Conservation (phyloP, 2,113 vertebrate species). For the Dicerorhinus sumatrensis region DNA sequence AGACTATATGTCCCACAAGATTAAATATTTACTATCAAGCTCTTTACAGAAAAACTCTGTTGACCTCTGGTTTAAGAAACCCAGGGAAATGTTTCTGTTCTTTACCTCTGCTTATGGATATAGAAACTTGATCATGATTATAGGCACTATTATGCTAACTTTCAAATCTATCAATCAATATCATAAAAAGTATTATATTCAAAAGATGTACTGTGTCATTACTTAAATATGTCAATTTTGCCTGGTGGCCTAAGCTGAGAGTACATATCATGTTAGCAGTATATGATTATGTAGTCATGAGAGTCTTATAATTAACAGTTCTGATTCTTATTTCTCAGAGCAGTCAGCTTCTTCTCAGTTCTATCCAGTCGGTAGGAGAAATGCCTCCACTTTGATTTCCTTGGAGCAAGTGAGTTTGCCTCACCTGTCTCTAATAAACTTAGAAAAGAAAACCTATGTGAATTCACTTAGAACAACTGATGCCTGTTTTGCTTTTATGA, state of each 20-base stretch:
- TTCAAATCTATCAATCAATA: background rate
- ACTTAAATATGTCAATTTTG: background rate
- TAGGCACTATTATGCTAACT: background rate
- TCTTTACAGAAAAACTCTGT: background rate
- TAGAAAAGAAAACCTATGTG: background rate
- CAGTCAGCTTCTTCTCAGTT: background rate
- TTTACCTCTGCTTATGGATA: background rate
- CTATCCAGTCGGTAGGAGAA: background rate
- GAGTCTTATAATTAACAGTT: background rate
- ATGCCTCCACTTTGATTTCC: background rate
- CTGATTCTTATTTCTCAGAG: background rate
- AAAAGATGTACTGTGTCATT: background rate
- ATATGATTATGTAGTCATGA: background rate
- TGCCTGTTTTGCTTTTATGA: background rate
- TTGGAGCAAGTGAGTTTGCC: background rate
- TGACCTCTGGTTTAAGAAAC: background rate
- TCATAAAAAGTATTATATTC: background rate
- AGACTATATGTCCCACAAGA: background rate
- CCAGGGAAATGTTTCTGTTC: background rate
- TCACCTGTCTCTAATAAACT: background rate
- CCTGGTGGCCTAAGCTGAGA: background rate
- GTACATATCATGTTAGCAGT: background rate
- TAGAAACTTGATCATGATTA: background rate
- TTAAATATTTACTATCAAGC: background rate
- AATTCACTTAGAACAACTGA: background rate